Base-by-base conservation (phyloP, 2,888 invertebrate genomes). In the Lithophane leautieri region DNA sequence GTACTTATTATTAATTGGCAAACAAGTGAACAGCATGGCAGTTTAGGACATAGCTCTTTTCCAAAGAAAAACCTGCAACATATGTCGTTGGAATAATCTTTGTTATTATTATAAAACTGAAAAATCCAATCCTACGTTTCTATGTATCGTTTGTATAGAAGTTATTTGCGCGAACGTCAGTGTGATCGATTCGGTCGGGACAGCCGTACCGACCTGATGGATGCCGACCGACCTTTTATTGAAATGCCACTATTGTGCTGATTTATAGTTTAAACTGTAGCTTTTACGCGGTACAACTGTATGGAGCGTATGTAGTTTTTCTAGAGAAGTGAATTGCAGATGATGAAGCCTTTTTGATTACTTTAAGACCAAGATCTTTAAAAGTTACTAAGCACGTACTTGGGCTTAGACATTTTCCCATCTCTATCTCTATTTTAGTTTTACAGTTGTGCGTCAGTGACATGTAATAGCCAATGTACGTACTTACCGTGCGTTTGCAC, bases 171-270 rank as follows among this genome's bases (percentile, higher is more conserved):
- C 62, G 58, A 61, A 74, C 44, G 79, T 75, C 82, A 80, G 69
- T 62, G 73, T 86, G 88, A 88, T 86, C 71, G 83, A 88, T 88
- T 74, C 56, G 73, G 22, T 69, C 62, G 70, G 70, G 61, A 82
- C 81, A 81, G 69, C 82, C 72, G 76, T 66, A 78, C 70, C 79
- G 68, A 70, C 69, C 76, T 88, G 88, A 88, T 88, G 82, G 84
- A 89, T 86, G 78, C 78, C 72, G 47, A 62, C 69, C 66, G 60
- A 82, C 82, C 84, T 90, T 85, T 85, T 89, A 90, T 89, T 87
- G 85, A 83, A 82, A 84, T 86, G 88, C 87, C 87, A 86, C 66
- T 78, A 70, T 70, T 76, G 68, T 44, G 40, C 47, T 81, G 84
- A 84, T 84, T 82, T 81, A 86, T 79, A 56, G 58, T 79, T 81